Evolutionary conservation across 2,888 invertebrate genomes (phyloP).

Genomic region (Leucoptera coffeella): DNA sequence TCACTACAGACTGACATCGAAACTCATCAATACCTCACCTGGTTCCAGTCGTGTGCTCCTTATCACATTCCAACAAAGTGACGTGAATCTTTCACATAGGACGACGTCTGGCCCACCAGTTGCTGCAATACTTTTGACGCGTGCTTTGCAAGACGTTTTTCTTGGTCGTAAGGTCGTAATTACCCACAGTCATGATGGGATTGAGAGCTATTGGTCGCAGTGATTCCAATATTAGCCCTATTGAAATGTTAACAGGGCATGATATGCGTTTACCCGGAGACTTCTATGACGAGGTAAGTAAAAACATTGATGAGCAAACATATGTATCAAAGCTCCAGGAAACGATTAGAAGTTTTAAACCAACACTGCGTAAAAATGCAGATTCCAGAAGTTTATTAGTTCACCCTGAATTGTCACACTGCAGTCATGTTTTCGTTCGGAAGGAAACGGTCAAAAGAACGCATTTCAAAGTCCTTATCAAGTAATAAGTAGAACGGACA

Average conservation of each 20-base stretch:
- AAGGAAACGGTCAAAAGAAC: background rate
- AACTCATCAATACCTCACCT: too few relatives aligned
- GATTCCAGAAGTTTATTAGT: background rate
- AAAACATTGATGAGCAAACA: background rate
- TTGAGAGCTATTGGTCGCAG: background rate
- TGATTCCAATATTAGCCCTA: background rate
- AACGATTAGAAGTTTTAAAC: background rate
- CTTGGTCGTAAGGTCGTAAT: too few relatives aligned
- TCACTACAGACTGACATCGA: too few relatives aligned
- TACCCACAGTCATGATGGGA: too few relatives aligned
- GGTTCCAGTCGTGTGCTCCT: too few relatives aligned
- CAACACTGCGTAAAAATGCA: background rate
- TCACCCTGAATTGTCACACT: background rate
- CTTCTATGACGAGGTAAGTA: constrained; percentile 1
- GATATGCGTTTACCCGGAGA: constrained; percentile 1
- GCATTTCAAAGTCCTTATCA: background rate
- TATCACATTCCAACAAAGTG: too few relatives aligned
- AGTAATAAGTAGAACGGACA: background rate
- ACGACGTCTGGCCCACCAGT: too few relatives aligned
- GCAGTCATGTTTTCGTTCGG: background rate
- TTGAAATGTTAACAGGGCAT: background rate
- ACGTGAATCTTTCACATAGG: too few relatives aligned
- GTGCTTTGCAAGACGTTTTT: too few relatives aligned
- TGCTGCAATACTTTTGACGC: too few relatives aligned
- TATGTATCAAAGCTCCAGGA: background rate